phyloP scores from a whole-genome alignment of 2,888 invertebrate genomes.

The Antitype chi region DNA sequence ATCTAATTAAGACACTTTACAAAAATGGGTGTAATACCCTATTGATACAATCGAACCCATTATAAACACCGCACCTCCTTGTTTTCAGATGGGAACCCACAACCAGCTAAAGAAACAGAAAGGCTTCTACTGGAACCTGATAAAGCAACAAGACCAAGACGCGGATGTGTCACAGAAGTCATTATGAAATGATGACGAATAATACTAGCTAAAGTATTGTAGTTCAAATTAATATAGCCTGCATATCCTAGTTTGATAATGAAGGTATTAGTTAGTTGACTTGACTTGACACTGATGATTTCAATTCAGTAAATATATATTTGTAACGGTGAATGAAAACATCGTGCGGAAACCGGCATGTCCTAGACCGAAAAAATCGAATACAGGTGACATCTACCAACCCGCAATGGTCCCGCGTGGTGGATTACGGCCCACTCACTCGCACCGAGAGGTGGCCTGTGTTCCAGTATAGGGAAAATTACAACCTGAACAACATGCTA shows the following conservation, averaged over 20 bases:
- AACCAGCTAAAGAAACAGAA: slow-evolving; percentile 93
- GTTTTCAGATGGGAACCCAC: slow-evolving; percentile 95
- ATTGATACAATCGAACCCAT: background rate
- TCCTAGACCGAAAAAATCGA: too few species aligned
- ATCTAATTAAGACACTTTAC: too few species aligned
- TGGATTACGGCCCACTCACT: too few species aligned
- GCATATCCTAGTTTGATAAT: background rate
- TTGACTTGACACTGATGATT: background rate
- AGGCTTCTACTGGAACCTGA: slow-evolving; percentile 96
- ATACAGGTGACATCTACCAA: too few species aligned
- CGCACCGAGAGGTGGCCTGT: too few species aligned
- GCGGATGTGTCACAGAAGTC: slow-evolving; percentile 72
- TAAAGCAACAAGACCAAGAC: slow-evolving; percentile 93
- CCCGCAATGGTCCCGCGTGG: too few species aligned
- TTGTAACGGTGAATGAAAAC: too few species aligned
- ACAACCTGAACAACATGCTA: too few species aligned
- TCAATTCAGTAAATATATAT: too few species aligned
- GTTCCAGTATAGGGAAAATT: too few species aligned
- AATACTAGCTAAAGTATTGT: slow-evolving; percentile 11
- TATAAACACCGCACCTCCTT: background rate
- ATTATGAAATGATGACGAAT: slow-evolving; percentile 70
- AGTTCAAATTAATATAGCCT: slow-evolving; percentile 25
- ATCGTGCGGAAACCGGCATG: too few species aligned
- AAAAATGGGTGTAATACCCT: too few species aligned
- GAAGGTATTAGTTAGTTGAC: background rate